A percentile compares a stretch with the other conserved stretches of the same genome.
Conservation (phyloP, 2,888 invertebrate genomes). For the Bembecia ichneumoniformis region DNA sequence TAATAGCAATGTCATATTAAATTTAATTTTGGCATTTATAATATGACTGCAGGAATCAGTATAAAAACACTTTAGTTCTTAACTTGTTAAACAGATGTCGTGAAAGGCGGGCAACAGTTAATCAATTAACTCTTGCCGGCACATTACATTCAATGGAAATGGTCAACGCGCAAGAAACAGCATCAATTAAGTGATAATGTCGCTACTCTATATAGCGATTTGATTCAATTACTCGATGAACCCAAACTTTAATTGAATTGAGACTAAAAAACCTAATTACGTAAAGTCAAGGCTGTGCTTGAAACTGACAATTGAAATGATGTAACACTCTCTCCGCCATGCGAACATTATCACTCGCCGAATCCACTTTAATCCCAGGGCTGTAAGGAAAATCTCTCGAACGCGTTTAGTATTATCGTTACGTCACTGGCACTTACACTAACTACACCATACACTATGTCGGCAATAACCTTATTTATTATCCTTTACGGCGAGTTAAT, state of each 20-base stretch:
- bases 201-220: no score
- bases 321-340: constrained; percentile 40
- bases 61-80: no score
- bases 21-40: no score
- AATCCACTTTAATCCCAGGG: constrained; percentile 60
- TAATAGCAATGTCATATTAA: no score
- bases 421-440: constrained; percentile 34
- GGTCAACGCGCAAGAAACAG: no score
- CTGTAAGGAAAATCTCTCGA: constrained; percentile 64
- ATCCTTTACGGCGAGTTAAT: constrained; percentile 67
- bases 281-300: constrained; percentile 7
- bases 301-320: constrained; percentile 34
- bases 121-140: no score
- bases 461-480: constrained; percentile 64
- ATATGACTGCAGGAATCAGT: no score
- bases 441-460: constrained; percentile 47
- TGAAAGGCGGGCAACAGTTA: no score
- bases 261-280: constrained; percentile 6
- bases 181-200: no score
- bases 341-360: constrained; percentile 46
- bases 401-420: constrained; percentile 42
- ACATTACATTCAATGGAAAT: no score
- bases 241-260: not conserved
- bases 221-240: not conserved
- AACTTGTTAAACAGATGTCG: no score